Evolutionary conservation across 2,113 vertebrate genomes (phyloP), one percentile per base, ranked within the genome.

Genomic region (Phaetusa simplex): DNA sequence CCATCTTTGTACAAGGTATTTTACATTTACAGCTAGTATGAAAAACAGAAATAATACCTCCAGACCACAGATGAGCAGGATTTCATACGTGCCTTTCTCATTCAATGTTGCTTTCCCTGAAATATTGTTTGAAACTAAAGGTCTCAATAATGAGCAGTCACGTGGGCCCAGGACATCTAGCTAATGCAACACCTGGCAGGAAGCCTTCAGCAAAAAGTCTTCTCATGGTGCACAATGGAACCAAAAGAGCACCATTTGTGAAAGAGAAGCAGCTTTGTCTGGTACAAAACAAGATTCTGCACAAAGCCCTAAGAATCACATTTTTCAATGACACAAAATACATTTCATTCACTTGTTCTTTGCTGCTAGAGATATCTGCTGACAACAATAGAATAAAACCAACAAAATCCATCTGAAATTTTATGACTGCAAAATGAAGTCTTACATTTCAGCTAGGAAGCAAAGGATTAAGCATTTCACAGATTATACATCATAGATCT

Each of bases 191-290:
- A 79, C 27, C 40, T 50, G 6, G 18, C 6, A 80, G 53, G 40
- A 85, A 67, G 40, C 30, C 30, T 67, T 66, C 43, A 65, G 38
- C 29, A 65, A 50, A 18, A 65, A 26, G 6, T 88, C 30, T 34
- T 42, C 21, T 66, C 59, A 40, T 26, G 0, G 0, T 14, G 6
- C 34, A 79, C 50, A 61, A 27, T 0, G 0, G 21, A 66, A 66
- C 24, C 26, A 49, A 27, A 79, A 89, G 8, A 58, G 17, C 26
- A 43, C 14, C 20, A 38, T 26, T 65, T 45, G 36, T 65, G 20
- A 58, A 49, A 49, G 30, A 67, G 38, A 71, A 58, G 30, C 7
- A 73, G 34, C n/a, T 61, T 67, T 58, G 10, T 14, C 66, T 73
- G 12, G 18, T 47, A 42, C 20, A 59, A 65, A 52, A 65, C 24